Percentiles rank a stretch among this genome's conserved stretches.
These are phyloP conservation scores for Grus americana DNA, from an alignment of 2,113 vertebrate species.

Conservation along the genomic window DNA sequence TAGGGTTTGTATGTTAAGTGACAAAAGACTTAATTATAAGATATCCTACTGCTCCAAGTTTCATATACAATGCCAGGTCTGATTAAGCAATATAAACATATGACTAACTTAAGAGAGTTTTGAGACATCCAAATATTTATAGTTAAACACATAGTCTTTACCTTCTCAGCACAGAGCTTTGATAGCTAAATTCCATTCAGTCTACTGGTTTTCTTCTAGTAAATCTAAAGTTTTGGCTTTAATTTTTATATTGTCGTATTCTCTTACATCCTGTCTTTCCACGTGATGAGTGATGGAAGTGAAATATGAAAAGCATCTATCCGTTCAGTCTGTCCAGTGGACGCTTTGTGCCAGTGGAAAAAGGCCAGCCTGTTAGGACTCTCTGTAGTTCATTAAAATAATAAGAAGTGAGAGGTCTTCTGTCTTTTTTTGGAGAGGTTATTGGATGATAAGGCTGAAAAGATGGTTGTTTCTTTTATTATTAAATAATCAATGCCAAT, in stretches of 20 bases:
- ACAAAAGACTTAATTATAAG: neutral
- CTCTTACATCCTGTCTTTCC: neutral
- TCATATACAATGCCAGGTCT: neutral
- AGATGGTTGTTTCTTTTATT: neutral
- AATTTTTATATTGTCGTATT: neutral
- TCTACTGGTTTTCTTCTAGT: neutral
- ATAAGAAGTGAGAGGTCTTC: neutral
- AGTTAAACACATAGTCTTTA: neutral
- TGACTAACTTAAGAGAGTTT: neutral
- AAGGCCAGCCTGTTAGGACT: neutral
- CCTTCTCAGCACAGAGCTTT: neutral
- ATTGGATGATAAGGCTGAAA: neutral
- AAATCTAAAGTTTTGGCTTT: neutral
- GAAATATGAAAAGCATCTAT: neutral
- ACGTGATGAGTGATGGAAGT: neutral
- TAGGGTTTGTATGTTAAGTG: neutral
- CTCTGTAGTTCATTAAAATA: neutral
- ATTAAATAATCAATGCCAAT: neutral
- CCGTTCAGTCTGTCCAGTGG: neutral
- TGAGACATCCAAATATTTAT: neutral
- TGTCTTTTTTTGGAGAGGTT: neutral
- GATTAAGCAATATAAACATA: neutral
- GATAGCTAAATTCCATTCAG: neutral
- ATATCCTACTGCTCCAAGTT: neutral
- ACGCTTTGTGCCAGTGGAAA: neutral